Percentiles rank a stretch among this genome's conserved stretches.
Evolutionary conservation across 2,888 invertebrate species (phyloP).

Genomic region (Andrena bucephala): DNA sequence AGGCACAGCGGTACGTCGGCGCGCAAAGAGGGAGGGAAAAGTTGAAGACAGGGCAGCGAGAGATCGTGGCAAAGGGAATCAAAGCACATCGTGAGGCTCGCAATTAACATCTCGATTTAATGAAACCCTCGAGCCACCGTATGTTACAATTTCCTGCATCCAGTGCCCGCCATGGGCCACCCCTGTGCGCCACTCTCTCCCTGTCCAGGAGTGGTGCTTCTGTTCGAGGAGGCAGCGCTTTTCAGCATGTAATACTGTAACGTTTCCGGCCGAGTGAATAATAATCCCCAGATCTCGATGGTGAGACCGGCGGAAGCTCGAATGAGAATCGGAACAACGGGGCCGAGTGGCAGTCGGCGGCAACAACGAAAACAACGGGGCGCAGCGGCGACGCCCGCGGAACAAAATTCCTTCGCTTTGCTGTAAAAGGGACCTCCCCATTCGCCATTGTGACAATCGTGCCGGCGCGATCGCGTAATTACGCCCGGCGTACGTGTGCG

Average conservation of each 20-base stretch:
- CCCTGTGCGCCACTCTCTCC: conserved; percentile 31
- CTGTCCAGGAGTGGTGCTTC: conserved; percentile 51
- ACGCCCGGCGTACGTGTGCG: conserved; percentile 19
- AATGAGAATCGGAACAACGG: conserved; percentile 43
- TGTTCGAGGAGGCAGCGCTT: conserved; percentile 72
- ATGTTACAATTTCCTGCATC: conserved; percentile 78
- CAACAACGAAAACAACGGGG: conserved; percentile 61
- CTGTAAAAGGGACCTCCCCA: conserved; percentile 71
- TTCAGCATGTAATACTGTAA: conserved; percentile 81
- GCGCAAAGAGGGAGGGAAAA: neutral
- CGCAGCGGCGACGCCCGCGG: conserved; percentile 49
- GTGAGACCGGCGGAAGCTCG: conserved; percentile 46
- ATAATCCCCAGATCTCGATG: conserved; percentile 73
- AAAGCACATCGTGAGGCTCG: conserved; percentile 51
- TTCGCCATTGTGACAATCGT: conserved; percentile 32
- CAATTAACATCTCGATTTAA: conserved; percentile 83
- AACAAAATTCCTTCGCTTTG: conserved; percentile 79
- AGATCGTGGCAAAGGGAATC: conserved; percentile 29
- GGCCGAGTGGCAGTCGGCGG: conserved; percentile 37
- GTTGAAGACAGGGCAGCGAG: neutral
- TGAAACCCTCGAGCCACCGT: conserved; percentile 81
- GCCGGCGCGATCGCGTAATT: conserved; percentile 32
- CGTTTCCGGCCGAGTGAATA: conserved; percentile 83
- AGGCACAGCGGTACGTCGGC: neutral
- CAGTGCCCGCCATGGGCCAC: conserved; percentile 56